Conservation (phyloP, 2,888 invertebrate genomes). For the Nymphalis polychloros region DNA sequence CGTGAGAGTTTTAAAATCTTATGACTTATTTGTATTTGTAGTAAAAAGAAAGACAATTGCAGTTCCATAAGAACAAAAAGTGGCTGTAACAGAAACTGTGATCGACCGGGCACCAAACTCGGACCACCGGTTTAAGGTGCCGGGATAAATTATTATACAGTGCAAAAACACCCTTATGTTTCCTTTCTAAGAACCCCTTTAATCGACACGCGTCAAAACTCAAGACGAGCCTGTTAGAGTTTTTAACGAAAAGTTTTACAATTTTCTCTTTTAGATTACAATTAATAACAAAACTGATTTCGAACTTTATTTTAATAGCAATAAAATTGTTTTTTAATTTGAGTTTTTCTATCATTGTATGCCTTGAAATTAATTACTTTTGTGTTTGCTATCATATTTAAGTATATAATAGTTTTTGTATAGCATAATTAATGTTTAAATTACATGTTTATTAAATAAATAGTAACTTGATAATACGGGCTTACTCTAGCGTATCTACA, state of each 20-base stretch:
- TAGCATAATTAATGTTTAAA: background rate
- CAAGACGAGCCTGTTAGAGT: conserved; percentile 4
- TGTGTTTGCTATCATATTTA: no score
- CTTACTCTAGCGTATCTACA: conserved; percentile 31
- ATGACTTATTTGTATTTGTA: conserved; percentile 3
- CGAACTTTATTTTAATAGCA: no score
- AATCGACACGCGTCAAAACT: conserved; percentile 21
- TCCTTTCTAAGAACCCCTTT: conserved; percentile 20
- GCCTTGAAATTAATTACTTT: no score
- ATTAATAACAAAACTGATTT: no score
- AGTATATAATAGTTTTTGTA: background rate
- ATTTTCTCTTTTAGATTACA: no score
- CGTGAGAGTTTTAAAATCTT: no score
- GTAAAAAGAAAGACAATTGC: background rate
- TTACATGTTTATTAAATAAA: background rate
- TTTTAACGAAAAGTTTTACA: background rate
- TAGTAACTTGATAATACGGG: background rate
- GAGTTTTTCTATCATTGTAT: no score
- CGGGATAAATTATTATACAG: conserved; percentile 8
- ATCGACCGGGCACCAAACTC: conserved; percentile 15
- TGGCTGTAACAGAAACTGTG: conserved; percentile 21
- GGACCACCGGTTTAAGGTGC: conserved; percentile 16
- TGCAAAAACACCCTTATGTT: conserved; percentile 4
- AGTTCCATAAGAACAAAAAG: conserved; percentile 1
- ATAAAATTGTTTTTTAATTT: no score